Evolutionary conservation across 2,888 invertebrate species (phyloP), one percentile per base, ranked within the genome.

Genomic region (Bedellia somnulentella): DNA sequence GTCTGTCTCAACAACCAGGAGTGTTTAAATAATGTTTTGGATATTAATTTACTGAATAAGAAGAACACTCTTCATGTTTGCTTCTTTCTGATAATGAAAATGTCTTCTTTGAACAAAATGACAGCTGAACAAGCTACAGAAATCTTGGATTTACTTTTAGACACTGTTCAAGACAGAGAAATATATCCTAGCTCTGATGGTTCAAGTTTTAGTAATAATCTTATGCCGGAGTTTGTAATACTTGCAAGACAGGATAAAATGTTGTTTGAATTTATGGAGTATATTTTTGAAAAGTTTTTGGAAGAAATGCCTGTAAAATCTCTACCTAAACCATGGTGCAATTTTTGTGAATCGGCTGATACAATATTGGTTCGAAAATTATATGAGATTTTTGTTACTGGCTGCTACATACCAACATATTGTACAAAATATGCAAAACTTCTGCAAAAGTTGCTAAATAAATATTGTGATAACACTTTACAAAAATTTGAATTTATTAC

Each of bases 401-500:
- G 79, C 1, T 76, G 76, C 40, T 53, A 56, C 11, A 60, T 66
- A 27, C 51, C 55, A 9, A 58, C 55, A 15, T 66, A 67, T 29
- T 49, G 52, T 2, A 49, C 53, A 29, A 59, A 57, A 28, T 77
- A 73, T 33, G 55, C 58, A 2, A 53, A 49, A 23, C 41, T 73
- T 3, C 47, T 79, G 1, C 66, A 77, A 38, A 57, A 60, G 29
- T 57, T 81, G 14, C 45, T 83, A 0, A 50, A 67, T 15, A 57
- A 57, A 31, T 59, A 76, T 24, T 79, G 78, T 39, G 51, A 50
- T 3, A 55, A 47, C 25, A 27, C 67, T 0, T 58, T 57, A 31
- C 59, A 75, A 2, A 81, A 79, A 44, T 57, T 81, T 4, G 68
- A 79, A 13, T 80, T 83, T 31, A 50, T 84, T 1, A 68, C 79